A percentile compares a stretch with the other conserved stretches of the same genome.
Conservation (phyloP, 2,797 vertebrate species). For the Loris lydekkerianus region DNA sequence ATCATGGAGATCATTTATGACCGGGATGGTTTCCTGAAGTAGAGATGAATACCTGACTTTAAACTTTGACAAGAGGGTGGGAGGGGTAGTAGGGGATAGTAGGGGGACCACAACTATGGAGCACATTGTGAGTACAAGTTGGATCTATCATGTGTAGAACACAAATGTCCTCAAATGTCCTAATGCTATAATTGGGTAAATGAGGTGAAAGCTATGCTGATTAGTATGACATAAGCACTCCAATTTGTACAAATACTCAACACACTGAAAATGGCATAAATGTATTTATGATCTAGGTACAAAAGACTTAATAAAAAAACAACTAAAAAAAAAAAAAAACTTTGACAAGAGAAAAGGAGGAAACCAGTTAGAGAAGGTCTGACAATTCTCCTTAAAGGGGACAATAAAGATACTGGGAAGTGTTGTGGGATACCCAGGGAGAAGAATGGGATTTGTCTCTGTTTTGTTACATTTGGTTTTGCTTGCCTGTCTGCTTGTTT, state of each 20-base stretch:
- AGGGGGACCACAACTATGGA: too few relatives aligned
- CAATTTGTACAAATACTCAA: too few relatives aligned
- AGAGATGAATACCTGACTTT: neutral
- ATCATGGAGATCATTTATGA: neutral
- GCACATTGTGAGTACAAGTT: too few relatives aligned
- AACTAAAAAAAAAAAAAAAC: neutral
- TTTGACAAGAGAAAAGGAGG: neutral
- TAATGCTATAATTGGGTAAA: too few relatives aligned
- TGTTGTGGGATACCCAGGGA: neutral
- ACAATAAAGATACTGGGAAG: neutral
- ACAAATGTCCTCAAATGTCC: too few relatives aligned
- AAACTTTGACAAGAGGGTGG: neutral
- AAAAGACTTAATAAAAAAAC: too few relatives aligned
- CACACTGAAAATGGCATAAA: too few relatives aligned
- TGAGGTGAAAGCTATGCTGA: too few relatives aligned
- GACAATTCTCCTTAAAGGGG: neutral
- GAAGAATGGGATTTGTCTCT: neutral
- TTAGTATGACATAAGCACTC: too few relatives aligned
- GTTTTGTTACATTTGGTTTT: neutral
- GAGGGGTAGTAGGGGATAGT: too few relatives aligned
- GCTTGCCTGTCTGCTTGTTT: neutral
- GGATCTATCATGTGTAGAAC: too few relatives aligned
- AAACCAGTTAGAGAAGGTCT: neutral
- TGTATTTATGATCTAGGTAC: too few relatives aligned
- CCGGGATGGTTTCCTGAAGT: neutral